Evolutionary conservation across 2,113 vertebrate species (phyloP).

Genomic region (Heterotis niloticus): DNA sequence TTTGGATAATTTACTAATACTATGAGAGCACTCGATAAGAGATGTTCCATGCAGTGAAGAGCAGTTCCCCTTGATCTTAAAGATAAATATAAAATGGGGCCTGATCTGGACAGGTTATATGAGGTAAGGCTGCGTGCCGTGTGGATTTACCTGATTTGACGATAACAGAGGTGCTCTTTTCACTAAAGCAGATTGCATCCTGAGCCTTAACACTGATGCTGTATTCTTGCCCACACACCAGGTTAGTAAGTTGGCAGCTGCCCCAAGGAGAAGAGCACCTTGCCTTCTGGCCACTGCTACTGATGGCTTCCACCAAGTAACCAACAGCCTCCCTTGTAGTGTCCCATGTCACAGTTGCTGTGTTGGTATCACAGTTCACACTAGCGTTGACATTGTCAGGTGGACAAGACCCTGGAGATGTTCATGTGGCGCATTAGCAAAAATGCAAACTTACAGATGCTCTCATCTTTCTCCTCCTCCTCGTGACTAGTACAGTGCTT

Average conservation of each 20-base stretch:
- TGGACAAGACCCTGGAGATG: conserved; percentile 53
- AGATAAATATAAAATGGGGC: not conserved
- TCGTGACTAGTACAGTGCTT: too few species aligned
- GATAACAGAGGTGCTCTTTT: conserved; percentile 41
- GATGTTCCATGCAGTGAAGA: too few species aligned
- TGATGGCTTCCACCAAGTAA: conserved; percentile 51
- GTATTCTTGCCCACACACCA: conserved; percentile 61
- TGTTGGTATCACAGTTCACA: conserved; percentile 56
- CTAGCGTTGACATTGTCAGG: conserved; percentile 50
- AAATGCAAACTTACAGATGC: not conserved
- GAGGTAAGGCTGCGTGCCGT: not conserved
- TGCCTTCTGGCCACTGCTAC: conserved; percentile 36
- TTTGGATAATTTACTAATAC: too few species aligned
- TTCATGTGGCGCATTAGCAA: not conserved
- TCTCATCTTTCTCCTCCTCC: not conserved
- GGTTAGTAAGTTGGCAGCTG: conserved; percentile 52
- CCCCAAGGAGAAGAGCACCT: conserved; percentile 43
- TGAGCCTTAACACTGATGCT: conserved; percentile 51
- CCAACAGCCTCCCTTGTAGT: conserved; percentile 43
- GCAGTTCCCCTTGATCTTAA: not conserved
- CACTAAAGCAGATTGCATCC: conserved; percentile 54
- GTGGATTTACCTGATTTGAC: conserved; percentile 58
- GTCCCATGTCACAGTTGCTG: conserved; percentile 57
- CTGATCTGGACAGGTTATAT: not conserved
- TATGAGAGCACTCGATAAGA: too few species aligned